Evolutionary conservation across 2,888 invertebrate genomes (phyloP), one percentile per base, ranked within the genome.

Genomic region (Papilio protenor): DNA sequence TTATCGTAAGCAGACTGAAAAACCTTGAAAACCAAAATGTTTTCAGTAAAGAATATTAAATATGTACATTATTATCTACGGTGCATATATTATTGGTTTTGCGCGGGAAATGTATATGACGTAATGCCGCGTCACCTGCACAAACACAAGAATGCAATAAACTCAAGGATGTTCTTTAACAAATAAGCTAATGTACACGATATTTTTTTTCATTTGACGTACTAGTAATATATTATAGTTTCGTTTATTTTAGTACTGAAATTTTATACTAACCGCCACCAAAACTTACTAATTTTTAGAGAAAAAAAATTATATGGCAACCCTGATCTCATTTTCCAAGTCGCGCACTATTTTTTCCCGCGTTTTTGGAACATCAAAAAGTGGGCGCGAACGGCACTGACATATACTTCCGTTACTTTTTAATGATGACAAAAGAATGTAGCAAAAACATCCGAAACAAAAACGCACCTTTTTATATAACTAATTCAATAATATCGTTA

Each of bases 31-130:
- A 27, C 16, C 2, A 27, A 27, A 27, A 16, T 69, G n/a, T 69
- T n/a, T 69, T 69, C 66, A 69, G n/a, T 69, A n/a, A n/a, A n/a
- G 40, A 40, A 71, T 33, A 55, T 33, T 72, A 61, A 23, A 74
- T 23, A 73, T 73, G 14, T 23, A 49, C 21, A 49, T 61, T 61
- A 61, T 72, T 72, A 52, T 27, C 49, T 72, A 55, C n/a, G 33
- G 33, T 27, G 21, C 57, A 57, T 40, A 14, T n/a, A 55, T 64
- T 27, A 64, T 52, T 40, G 14, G 27, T 61, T 72, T 61, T 23
- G 59, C 47, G 72, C 71, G 72, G 64, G 72, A 77, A 57, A 57
- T 69, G 66, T 70, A 59, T 73, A 59, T 74, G 61, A 61, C 73
- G 64, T 61, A 72, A 55, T 18, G 27, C 16, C 59, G 23, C 45